phyloP scores from a whole-genome alignment of 1,140 invertebrate genomes.

The Drosophila fuyamai region DNA sequence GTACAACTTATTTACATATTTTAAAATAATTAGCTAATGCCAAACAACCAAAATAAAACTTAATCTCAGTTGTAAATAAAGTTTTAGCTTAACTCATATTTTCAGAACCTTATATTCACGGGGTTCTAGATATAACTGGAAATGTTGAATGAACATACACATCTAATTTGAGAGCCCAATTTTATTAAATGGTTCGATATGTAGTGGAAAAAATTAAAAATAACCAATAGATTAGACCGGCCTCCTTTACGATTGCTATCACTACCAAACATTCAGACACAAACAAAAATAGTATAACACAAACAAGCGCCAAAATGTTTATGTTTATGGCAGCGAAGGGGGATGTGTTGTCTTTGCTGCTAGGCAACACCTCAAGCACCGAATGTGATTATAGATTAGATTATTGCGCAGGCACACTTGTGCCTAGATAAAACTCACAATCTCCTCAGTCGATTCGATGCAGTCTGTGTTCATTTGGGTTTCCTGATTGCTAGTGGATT shows the following conservation, averaged over 20 bases:
- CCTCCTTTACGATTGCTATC: constrained; percentile 28
- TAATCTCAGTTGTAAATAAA: too few species aligned
- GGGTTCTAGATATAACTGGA: neutral
- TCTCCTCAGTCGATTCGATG: constrained; percentile 41
- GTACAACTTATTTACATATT: too few species aligned
- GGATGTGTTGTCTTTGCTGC: constrained; percentile 38
- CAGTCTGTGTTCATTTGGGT: constrained; percentile 5
- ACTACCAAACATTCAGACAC: constrained; percentile 4
- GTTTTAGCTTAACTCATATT: too few species aligned
- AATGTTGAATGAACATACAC: constrained; percentile 3
- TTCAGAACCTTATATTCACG: neutral
- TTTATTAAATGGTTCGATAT: neutral
- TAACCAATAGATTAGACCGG: constrained; percentile 11
- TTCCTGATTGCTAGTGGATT: constrained; percentile 5
- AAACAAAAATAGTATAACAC: constrained; percentile 39
- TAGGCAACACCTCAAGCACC: constrained; percentile 41
- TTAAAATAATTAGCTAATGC: too few species aligned
- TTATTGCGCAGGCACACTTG: constrained; percentile 21
- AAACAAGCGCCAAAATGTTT: constrained; percentile 32
- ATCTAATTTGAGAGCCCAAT: neutral
- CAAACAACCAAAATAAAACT: too few species aligned
- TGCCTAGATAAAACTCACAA: constrained; percentile 50
- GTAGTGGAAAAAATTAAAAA: neutral
- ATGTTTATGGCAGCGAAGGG: constrained; percentile 25
- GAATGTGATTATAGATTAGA: constrained; percentile 55